These are phyloP conservation scores for Pachydiplax longipennis DNA, from an alignment of 2,888 invertebrate species.

Conservation along the genomic window DNA sequence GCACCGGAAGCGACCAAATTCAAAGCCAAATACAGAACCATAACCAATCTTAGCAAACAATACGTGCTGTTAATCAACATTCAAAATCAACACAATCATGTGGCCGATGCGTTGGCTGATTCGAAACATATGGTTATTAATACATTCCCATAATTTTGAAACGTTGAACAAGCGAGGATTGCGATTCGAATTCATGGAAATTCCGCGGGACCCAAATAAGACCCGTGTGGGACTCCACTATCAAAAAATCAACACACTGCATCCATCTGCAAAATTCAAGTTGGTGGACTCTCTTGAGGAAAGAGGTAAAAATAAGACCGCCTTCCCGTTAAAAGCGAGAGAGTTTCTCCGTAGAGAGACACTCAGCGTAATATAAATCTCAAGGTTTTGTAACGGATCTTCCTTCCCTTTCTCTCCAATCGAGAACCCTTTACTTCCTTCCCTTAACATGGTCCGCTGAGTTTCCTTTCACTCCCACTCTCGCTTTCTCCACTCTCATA, in stretches of 20 bases:
- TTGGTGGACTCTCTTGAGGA: background rate
- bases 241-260: background rate
- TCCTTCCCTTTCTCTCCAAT: background rate
- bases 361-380: background rate
- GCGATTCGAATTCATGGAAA: background rate
- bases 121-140: too few relatives aligned
- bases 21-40: too few relatives aligned
- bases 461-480: constrained; percentile 5
- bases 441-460: background rate
- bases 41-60: too few relatives aligned
- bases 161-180: too few relatives aligned
- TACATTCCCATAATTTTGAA: too few relatives aligned
- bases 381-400: constrained; percentile 22
- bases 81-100: too few relatives aligned
- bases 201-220: background rate
- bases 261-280: too few relatives aligned
- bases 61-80: too few relatives aligned
- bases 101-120: too few relatives aligned
- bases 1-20: too few relatives aligned
- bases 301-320: background rate
- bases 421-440: background rate
- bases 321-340: background rate
- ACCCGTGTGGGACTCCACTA: background rate
- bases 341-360: background rate
- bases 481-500: background rate